Percentiles rank a stretch among this genome's conserved stretches.
These are phyloP conservation scores for Ladona fulva DNA, from an alignment of 1,140 invertebrate genomes.

Conservation along the genomic window DNA sequence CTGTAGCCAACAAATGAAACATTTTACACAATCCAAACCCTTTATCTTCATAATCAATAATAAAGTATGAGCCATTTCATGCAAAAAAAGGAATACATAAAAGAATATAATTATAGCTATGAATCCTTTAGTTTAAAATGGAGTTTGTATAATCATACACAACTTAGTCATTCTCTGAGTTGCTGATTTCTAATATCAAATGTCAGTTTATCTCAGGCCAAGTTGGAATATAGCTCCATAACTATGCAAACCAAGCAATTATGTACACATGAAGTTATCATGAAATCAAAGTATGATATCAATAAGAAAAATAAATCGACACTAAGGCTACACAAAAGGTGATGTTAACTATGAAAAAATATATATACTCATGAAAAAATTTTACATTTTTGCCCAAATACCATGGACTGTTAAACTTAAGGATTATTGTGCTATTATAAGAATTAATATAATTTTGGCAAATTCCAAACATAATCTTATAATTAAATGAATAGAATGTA, in stretches of 20 bases:
- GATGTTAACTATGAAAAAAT: constrained; percentile 1
- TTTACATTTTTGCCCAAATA: not conserved
- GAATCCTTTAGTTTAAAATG: too few relatives aligned
- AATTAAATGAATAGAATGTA: not conserved
- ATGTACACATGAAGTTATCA: not conserved
- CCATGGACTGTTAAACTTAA: not conserved
- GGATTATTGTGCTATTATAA: not conserved
- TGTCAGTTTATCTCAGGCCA: too few relatives aligned
- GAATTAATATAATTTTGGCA: not conserved
- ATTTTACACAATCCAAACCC: too few relatives aligned
- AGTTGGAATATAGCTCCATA: not conserved
- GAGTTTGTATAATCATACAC: too few relatives aligned
- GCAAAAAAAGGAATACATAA: too few relatives aligned
- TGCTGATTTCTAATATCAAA: too few relatives aligned
- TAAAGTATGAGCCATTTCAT: too few relatives aligned
- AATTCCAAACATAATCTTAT: not conserved
- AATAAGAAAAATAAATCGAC: too few relatives aligned
- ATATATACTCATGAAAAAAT: not conserved
- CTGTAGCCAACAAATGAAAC: too few relatives aligned
- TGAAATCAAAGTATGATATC: not conserved
- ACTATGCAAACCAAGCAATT: not conserved
- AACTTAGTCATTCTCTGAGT: too few relatives aligned
- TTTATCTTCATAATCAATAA: too few relatives aligned
- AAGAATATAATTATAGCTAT: too few relatives aligned
- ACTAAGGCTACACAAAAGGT: not conserved